Base-by-base conservation (phyloP, 2,797 vertebrate genomes). In the Halcyon badia region DNA sequence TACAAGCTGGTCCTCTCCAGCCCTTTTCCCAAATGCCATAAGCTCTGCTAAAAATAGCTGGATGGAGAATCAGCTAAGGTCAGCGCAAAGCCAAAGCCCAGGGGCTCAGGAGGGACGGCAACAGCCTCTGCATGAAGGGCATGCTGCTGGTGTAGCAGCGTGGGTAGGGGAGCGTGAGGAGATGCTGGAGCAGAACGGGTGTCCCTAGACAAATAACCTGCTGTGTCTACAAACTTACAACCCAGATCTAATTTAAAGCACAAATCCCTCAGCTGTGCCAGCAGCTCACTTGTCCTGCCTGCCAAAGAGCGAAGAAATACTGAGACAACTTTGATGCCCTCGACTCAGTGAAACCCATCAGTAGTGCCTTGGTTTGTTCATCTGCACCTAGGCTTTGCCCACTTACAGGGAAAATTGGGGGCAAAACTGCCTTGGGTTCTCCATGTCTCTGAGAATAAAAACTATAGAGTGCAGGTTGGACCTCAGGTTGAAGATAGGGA, bases 21-120 rank as follows among this genome's bases (percentile, higher is more conserved):
- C 37, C 15, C 0, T 56, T 33, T 84, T 78, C 77, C 84, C 71
- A 77, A 82, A 70, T 1, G 7, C 71, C 6, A 2, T 19, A 70
- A 94, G 60, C 83, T 69, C 75, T 87, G 77, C 71, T 95, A 84
- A 94, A 93, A 92, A 92, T 51, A 91, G 10, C 22, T 14, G 71
- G 14, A 1, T 25, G 56, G 60, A 78, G 77, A 87, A 66, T 66
- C 84, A 93, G 56, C 81, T 87, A 77, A 90, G 76, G 77, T 71
- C 87, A 86, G 79, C 16, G 3, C 69, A 20, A 9, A 81, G 94
- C 71, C 20, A 16, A 15, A 81, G 85, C 48, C 75, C 60, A 26
- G 11, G 33, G 83, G 41, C 39, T 87, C 2, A 1, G 49, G 8
- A 89, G 33, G 42, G 44, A 87, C 37, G 65, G 51, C 61, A 79